A percentile compares a stretch with the other conserved stretches of the same genome.
Conservation (phyloP, 2,797 vertebrate species). For the Cryptoblepharus egeriae region DNA sequence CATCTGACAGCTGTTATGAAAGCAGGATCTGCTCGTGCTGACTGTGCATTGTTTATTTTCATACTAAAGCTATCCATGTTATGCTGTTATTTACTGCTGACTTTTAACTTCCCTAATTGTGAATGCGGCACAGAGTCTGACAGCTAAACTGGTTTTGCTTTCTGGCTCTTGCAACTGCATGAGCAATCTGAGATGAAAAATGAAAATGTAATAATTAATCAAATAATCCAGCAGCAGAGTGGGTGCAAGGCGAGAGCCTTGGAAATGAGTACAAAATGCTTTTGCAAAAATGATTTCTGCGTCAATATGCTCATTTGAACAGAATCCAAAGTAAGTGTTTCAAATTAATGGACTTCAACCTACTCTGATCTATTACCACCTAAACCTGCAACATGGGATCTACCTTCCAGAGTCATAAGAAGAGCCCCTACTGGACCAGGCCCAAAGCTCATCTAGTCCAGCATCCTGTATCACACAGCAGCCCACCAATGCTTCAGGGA, state of each 20-base stretch:
- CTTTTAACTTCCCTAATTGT: neutral
- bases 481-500: too few relatives aligned
- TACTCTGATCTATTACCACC: too few relatives aligned
- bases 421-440: too few relatives aligned
- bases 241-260: neutral
- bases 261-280: neutral
- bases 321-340: neutral
- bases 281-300: neutral
- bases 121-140: neutral
- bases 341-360: too few relatives aligned
- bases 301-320: neutral
- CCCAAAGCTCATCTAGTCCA: too few relatives aligned
- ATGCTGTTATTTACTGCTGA: neutral
- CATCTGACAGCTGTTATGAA: neutral
- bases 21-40: neutral
- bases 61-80: neutral
- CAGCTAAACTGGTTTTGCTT: neutral
- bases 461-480: too few relatives aligned
- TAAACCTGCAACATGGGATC: too few relatives aligned
- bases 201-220: neutral
- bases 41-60: neutral
- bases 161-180: neutral
- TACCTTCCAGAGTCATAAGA: too few relatives aligned
- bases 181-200: neutral
- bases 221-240: neutral